A percentile compares a stretch with the other conserved stretches of the same genome.
Conservation (phyloP, 2,888 invertebrate species). For the Portevinia maculata region DNA sequence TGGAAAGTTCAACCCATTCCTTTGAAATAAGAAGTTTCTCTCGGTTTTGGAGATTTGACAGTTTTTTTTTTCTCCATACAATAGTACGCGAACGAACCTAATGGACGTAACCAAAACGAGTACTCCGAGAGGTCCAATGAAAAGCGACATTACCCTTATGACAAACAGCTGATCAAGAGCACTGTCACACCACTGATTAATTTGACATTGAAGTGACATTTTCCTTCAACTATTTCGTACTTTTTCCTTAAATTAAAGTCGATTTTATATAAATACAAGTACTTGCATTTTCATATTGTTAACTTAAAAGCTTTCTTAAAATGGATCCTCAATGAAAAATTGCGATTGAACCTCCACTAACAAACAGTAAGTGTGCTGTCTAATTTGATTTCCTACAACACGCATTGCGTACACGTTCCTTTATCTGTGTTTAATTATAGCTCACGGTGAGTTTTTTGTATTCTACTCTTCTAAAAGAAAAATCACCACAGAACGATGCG, state of each 20-base stretch:
- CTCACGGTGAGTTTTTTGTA: conserved; percentile 40
- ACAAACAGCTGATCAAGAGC: conserved; percentile 57
- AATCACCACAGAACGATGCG: conserved; percentile 85
- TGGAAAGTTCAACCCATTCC: too few relatives aligned
- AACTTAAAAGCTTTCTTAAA: neutral
- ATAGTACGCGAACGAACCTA: too few relatives aligned
- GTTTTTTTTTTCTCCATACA: too few relatives aligned
- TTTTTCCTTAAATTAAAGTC: conserved; percentile 33
- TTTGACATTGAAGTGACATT: conserved; percentile 82
- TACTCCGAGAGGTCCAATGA: too few relatives aligned
- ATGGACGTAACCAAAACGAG: too few relatives aligned
- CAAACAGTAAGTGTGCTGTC: conserved; percentile 45
- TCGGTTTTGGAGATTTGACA: too few relatives aligned
- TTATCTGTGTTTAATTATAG: conserved; percentile 67
- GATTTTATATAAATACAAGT: conserved; percentile 36
- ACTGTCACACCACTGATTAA: conserved; percentile 76
- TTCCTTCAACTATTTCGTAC: conserved; percentile 31
- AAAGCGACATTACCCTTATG: conserved; percentile 2
- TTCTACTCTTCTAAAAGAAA: conserved; percentile 11
- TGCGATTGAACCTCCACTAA: neutral
- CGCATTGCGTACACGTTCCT: conserved; percentile 19
- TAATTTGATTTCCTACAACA: neutral
- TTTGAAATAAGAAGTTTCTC: too few relatives aligned
- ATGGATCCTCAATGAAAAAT: conserved; percentile 40
- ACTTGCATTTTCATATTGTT: conserved; percentile 14